These are phyloP conservation scores for Leptinotarsa juncta DNA, from an alignment of 2,888 invertebrate genomes.

Conservation along the genomic window DNA sequence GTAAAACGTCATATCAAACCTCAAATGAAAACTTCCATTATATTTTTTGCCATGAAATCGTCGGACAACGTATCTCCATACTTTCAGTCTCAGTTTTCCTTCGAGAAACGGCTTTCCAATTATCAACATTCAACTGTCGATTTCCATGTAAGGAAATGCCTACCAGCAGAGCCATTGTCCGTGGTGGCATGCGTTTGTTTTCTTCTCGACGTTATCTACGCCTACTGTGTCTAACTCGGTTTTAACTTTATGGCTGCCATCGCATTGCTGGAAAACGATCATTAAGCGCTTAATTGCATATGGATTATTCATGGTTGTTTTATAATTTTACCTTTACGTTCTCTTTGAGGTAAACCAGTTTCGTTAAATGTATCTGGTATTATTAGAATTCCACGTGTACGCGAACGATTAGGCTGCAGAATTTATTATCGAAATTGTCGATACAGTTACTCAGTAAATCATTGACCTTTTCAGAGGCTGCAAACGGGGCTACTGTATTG, in stretches of 20 bases:
- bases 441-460: background rate
- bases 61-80: too few relatives aligned
- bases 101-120: background rate
- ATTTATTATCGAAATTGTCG: slow-evolving; percentile 1
- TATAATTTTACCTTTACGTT: background rate
- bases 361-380: slow-evolving; percentile 6
- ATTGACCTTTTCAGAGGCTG: background rate
- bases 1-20: too few relatives aligned
- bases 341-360: slow-evolving; percentile 3
- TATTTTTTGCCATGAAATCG: too few relatives aligned
- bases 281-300: slow-evolving; percentile 7
- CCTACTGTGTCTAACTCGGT: background rate
- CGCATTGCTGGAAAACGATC: slow-evolving; percentile 2
- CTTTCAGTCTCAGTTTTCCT: background rate
- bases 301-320: slow-evolving; percentile 9
- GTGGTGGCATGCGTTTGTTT: slow-evolving; percentile 8
- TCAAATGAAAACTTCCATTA: too few relatives aligned
- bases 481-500: background rate
- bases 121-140: background rate
- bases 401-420: slow-evolving; percentile 1
- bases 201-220: slow-evolving; percentile 1
- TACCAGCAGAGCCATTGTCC: background rate
- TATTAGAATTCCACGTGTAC: slow-evolving; percentile 2
- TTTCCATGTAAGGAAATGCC: background rate
- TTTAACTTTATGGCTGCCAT: background rate